A percentile compares a stretch with the other conserved stretches of the same genome.
Evolutionary conservation across 1,140 invertebrate genomes (phyloP).

Genomic region (Harpegnathos saltator): DNA sequence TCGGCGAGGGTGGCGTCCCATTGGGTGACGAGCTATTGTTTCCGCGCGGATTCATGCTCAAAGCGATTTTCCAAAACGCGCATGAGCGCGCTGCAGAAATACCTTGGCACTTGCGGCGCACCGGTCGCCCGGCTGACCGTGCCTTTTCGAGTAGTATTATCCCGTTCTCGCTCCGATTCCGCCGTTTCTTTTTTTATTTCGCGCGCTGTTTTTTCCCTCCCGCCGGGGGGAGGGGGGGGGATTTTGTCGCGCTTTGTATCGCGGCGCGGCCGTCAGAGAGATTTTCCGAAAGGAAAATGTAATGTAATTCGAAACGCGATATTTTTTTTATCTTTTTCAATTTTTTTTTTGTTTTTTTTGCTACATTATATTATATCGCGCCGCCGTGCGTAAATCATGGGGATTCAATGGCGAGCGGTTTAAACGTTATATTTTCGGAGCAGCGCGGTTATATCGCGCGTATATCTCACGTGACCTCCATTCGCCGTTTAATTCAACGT

Average conservation of each 20-base stretch:
- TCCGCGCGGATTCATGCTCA: conserved; percentile 37
- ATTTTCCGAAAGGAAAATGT: neutral
- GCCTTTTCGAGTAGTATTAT: conserved; percentile 37
- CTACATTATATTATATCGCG: neutral
- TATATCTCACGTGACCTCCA: neutral
- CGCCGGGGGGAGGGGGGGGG: no score
- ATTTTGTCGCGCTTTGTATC: neutral
- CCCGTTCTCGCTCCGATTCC: neutral
- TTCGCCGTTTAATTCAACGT: conserved; percentile 1
- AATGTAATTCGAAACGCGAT: neutral
- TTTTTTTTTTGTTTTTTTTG: no score
- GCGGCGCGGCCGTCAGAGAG: neutral
- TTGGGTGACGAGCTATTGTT: conserved; percentile 53
- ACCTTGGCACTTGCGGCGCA: conserved; percentile 25
- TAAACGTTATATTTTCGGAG: neutral
- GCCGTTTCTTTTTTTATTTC: conserved; percentile 3
- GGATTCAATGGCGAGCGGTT: neutral
- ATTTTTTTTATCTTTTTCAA: no score
- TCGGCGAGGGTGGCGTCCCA: conserved; percentile 1
- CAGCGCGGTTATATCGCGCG: conserved; percentile 2
- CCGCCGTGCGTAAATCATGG: neutral
- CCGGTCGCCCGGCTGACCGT: conserved; percentile 1
- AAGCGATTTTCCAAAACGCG: conserved; percentile 39
- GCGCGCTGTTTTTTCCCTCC: neutral
- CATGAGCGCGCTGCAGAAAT: conserved; percentile 32